Conservation (phyloP, 2,888 invertebrate species). For the Melitaea athalia region DNA sequence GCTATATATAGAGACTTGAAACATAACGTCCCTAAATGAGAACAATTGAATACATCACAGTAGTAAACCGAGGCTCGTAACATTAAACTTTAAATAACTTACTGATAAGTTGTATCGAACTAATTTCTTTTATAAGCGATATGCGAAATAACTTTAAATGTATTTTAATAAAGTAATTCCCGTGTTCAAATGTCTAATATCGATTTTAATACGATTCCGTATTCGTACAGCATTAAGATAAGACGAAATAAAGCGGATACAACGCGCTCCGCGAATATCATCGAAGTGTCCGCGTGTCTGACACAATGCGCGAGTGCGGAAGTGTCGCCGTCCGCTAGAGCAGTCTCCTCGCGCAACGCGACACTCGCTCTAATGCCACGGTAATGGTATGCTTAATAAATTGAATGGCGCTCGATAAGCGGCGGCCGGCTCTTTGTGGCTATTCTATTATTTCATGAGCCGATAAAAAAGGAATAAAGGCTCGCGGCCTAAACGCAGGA, state of each 20-base stretch:
- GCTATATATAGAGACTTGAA: neutral
- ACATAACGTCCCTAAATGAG: neutral
- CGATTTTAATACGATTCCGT: neutral
- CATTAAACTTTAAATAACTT: neutral
- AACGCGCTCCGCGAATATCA: neutral
- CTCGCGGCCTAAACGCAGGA: conserved; percentile 70
- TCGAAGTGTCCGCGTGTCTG: neutral
- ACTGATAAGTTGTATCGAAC: neutral
- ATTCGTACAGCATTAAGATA: conserved; percentile 8
- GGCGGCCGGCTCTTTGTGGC: conserved; percentile 71
- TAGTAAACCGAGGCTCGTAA: neutral
- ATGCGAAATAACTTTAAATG: neutral
- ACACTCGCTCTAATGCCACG: conserved; percentile 17
- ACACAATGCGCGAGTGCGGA: neutral
- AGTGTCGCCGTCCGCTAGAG: neutral
- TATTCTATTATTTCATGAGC: conserved; percentile 74
- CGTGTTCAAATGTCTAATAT: neutral
- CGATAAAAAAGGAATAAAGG: conserved; percentile 76
- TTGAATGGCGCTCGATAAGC: conserved; percentile 45
- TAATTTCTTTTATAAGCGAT: neutral
- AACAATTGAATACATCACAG: neutral
- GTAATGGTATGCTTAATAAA: conserved; percentile 47
- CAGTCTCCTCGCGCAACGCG: conserved; percentile 12
- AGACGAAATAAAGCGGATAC: neutral
- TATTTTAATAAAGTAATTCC: conserved; percentile 7